These are phyloP conservation scores for Tylochromis polylepis DNA, from an alignment of 2,113 vertebrate species.

Conservation along the genomic window DNA sequence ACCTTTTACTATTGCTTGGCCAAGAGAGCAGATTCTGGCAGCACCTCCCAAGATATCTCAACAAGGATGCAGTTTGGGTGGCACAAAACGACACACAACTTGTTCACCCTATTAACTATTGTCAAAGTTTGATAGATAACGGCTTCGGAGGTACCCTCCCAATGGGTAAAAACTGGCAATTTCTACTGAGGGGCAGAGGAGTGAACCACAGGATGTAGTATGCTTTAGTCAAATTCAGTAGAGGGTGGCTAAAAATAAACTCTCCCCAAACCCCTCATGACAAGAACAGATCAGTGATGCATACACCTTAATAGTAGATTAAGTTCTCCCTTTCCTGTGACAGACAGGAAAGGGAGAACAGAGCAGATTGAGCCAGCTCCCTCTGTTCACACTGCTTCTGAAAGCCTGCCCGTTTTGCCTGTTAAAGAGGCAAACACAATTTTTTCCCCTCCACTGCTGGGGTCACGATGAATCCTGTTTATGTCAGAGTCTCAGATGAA, in stretches of 20 bases:
- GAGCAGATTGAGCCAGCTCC: not conserved
- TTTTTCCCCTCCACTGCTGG: not conserved
- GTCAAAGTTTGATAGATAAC: not conserved
- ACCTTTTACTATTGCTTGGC: not conserved
- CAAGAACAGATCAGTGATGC: constrained; percentile 16
- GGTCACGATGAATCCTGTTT: not conserved
- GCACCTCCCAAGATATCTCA: not conserved
- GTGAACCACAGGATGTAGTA: not conserved
- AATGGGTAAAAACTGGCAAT: not conserved
- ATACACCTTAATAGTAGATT: constrained; percentile 14
- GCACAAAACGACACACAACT: not conserved
- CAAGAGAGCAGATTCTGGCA: not conserved
- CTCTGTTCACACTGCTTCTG: not conserved
- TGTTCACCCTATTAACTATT: not conserved
- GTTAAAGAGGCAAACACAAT: not conserved
- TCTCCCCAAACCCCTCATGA: constrained; percentile 11
- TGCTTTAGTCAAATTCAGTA: not conserved
- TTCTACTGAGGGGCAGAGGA: not conserved
- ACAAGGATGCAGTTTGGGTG: not conserved
- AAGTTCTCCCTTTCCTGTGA: not conserved
- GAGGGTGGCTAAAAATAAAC: constrained; percentile 37
- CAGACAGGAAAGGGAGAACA: not conserved
- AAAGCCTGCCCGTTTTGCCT: not conserved
- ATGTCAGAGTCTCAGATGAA: not conserved
- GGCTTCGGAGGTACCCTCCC: not conserved